These are phyloP conservation scores for Pissodes strobi DNA, from an alignment of 1,140 invertebrate species.

Conservation along the genomic window DNA sequence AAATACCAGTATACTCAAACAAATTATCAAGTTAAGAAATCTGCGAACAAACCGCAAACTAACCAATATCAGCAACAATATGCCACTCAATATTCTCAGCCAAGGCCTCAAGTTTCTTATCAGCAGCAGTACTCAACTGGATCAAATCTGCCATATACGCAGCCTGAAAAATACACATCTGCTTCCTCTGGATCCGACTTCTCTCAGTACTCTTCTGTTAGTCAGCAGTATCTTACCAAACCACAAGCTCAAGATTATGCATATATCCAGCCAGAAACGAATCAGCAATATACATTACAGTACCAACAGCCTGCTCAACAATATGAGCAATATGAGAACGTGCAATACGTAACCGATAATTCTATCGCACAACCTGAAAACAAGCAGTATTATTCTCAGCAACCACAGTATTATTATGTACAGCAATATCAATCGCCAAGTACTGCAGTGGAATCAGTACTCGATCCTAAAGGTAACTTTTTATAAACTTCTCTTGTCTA, in stretches of 20 bases:
- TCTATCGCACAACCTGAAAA: slow-evolving; percentile 26
- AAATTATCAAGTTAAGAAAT: slow-evolving; percentile 17
- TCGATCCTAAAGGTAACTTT: slow-evolving; percentile 46
- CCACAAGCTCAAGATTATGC: slow-evolving; percentile 11
- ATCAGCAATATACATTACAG: slow-evolving; percentile 7
- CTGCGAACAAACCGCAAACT: not conserved
- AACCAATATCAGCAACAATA: slow-evolving; percentile 11
- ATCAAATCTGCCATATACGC: not conserved
- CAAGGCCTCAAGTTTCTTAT: not conserved
- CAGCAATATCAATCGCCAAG: slow-evolving; percentile 42
- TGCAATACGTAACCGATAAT: slow-evolving; percentile 45
- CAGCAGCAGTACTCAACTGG: slow-evolving; percentile 22
- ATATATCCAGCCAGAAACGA: not conserved
- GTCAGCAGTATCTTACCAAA: slow-evolving; percentile 12
- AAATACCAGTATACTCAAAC: slow-evolving; percentile 34
- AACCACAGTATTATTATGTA: slow-evolving; percentile 44
- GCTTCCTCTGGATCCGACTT: not conserved
- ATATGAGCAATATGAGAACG: slow-evolving; percentile 39
- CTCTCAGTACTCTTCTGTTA: not conserved
- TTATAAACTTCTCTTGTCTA: too few relatives aligned
- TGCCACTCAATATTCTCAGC: not conserved
- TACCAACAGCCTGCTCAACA: slow-evolving; percentile 30
- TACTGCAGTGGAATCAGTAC: slow-evolving; percentile 42
- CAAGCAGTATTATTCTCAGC: slow-evolving; percentile 29
- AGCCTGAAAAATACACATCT: not conserved